These are phyloP conservation scores for Trachemys scripta DNA, from an alignment of 2,113 vertebrate species.

Conservation along the genomic window DNA sequence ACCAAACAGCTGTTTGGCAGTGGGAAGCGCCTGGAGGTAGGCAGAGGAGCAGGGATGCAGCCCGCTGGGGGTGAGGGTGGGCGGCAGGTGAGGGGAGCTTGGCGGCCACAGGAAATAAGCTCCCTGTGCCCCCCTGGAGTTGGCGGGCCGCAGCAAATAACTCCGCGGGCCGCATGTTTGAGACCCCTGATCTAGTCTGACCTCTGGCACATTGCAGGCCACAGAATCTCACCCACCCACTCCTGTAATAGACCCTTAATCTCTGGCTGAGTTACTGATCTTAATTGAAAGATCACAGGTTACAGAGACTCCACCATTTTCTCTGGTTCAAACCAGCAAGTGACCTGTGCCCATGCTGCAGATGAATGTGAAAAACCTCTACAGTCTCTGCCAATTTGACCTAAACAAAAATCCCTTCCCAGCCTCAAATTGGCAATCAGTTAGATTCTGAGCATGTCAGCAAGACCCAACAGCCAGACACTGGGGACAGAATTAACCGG, in stretches of 20 bases:
- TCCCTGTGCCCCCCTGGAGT: too few species aligned
- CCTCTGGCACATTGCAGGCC: neutral
- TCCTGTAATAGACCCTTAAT: neutral
- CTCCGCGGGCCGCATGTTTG: too few species aligned
- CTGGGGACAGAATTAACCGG: neutral
- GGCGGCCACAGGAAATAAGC: too few species aligned
- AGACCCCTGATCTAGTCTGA: neutral
- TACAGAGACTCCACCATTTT: neutral
- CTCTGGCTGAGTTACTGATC: neutral
- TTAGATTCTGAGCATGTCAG: neutral
- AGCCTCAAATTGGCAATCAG: neutral
- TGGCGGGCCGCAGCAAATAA: too few species aligned
- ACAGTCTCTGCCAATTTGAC: neutral
- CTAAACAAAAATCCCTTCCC: neutral
- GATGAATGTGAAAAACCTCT: neutral
- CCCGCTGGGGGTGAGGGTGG: too few species aligned
- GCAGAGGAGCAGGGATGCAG: too few species aligned
- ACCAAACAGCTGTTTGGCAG: too few species aligned
- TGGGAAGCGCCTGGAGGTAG: too few species aligned
- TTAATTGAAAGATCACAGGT: neutral
- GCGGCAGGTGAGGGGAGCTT: too few species aligned
- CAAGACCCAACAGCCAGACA: neutral
- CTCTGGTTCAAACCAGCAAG: neutral
- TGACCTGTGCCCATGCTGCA: neutral
- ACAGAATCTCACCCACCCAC: neutral